Base-by-base conservation (phyloP, 2,888 invertebrate species). In the Monopis laevigella region DNA sequence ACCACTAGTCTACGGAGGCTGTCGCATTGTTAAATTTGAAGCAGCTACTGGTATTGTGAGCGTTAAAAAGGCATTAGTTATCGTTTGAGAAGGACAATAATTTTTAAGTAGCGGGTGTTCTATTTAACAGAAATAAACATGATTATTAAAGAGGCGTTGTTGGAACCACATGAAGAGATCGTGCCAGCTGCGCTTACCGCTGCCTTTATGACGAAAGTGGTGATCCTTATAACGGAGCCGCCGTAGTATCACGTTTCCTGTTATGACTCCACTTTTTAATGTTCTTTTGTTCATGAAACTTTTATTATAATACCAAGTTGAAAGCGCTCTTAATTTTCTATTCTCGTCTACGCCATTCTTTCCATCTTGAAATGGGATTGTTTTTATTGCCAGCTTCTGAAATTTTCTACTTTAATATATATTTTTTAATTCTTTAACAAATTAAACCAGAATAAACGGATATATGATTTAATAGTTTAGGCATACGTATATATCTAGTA, bases 191-290 rank as follows among this genome's bases (percentile, higher is more conserved):
- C 58, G 59, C 54, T 58, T 51, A 65, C 74, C 71, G 66, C 71
- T 34, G 65, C 56, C 54, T 66, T 73, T 73, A 70, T 71, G 73
- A 75, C 72, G 72, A 73, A 75, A 74, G 73, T 65, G 63, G 61
- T 65, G 56, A 59, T 68, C 59, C 62, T 64, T 56, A 56, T 55
- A 57, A 55, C 58, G 59, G 28, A 56, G 59, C 60, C 54, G 60
- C 65, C 68, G 64, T 67, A 62, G 63, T 75, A 78, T 80, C 77
- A 70, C 57, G 57, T 80, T 78, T 74, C 78, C 75, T 75, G 77
- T 80, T 80, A 78, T 80, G 71, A 74, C 73, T 77, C 68, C 56
- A 74, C 63, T 70, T 74, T 75, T 78, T 74, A 71, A 75, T 70
- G 59, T 56, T 53, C 57, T 65, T 75, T 75, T 75, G 69, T 75